Conservation (phyloP, 2,888 invertebrate species). For the Dioctria rufipes region DNA sequence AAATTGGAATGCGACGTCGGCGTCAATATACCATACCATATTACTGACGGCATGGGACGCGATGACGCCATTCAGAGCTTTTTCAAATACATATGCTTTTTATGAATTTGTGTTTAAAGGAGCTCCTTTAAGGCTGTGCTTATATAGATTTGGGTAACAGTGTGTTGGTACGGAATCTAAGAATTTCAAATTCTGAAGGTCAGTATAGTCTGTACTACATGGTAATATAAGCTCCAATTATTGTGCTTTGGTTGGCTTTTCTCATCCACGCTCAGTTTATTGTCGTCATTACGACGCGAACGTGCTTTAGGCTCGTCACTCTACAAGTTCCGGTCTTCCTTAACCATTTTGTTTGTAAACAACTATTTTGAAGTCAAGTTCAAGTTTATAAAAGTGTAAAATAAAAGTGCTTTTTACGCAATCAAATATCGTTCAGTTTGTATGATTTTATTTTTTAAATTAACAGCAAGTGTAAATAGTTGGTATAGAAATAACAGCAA, state of each 20-base stretch:
- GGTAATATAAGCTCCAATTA: neutral
- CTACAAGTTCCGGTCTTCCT: conserved; percentile 33
- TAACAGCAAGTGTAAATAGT: too few species aligned
- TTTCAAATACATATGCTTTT: conserved; percentile 6
- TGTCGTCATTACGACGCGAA: neutral
- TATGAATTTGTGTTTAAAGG: neutral
- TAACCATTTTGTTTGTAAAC: conserved; percentile 37
- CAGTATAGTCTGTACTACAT: conserved; percentile 27
- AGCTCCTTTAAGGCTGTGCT: neutral
- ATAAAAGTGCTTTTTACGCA: conserved; percentile 1
- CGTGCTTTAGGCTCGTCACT: conserved; percentile 11
- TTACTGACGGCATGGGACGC: conserved; percentile 6
- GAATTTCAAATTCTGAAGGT: conserved; percentile 37
- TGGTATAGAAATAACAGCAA: neutral
- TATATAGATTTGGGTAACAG: conserved; percentile 25
- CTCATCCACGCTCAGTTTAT: conserved; percentile 24
- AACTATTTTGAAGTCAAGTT: conserved; percentile 37
- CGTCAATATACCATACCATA: conserved; percentile 10
- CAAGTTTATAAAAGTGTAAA: conserved; percentile 37
- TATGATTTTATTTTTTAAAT: neutral
- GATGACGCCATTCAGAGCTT: conserved; percentile 45
- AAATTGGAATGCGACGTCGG: conserved; percentile 9
- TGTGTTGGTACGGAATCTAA: conserved; percentile 25
- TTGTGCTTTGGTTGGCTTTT: neutral
- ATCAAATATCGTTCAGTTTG: neutral